A percentile compares a stretch with the other conserved stretches of the same genome.
These are phyloP conservation scores for Numenius phaeopus DNA, from an alignment of 2,797 vertebrate species.

Conservation along the genomic window DNA sequence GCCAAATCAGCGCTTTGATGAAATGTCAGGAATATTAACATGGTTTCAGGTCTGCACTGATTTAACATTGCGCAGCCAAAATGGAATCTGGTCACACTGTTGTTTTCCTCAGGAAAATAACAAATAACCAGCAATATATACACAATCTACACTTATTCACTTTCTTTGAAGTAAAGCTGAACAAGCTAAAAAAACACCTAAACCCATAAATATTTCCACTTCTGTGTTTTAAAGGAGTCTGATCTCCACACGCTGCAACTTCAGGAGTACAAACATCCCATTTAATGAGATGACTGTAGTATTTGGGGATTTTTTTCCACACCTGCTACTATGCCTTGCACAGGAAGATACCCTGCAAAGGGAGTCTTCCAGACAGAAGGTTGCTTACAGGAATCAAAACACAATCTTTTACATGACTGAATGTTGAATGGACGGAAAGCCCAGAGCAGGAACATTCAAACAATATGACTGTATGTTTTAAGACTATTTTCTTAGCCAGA, in stretches of 20 bases:
- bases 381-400: background rate
- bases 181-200: background rate
- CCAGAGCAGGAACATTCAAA: background rate
- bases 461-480: background rate
- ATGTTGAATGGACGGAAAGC: background rate
- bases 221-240: background rate
- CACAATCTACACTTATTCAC: background rate
- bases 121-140: background rate
- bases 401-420: background rate
- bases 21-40: conserved; percentile 31
- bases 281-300: background rate
- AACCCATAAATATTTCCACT: background rate
- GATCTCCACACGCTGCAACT: background rate
- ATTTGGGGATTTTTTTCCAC: background rate
- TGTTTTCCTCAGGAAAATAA: background rate
- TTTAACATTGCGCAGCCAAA: background rate
- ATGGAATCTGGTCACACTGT: background rate
- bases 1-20: conserved; percentile 50
- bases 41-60: background rate
- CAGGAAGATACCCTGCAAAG: background rate
- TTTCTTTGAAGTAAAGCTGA: conserved; percentile 14
- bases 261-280: background rate
- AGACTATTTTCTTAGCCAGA: background rate
- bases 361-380: background rate
- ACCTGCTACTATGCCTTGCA: background rate